phyloP scores from a whole-genome alignment of 2,797 vertebrate genomes.

The Chrosomus eos region DNA sequence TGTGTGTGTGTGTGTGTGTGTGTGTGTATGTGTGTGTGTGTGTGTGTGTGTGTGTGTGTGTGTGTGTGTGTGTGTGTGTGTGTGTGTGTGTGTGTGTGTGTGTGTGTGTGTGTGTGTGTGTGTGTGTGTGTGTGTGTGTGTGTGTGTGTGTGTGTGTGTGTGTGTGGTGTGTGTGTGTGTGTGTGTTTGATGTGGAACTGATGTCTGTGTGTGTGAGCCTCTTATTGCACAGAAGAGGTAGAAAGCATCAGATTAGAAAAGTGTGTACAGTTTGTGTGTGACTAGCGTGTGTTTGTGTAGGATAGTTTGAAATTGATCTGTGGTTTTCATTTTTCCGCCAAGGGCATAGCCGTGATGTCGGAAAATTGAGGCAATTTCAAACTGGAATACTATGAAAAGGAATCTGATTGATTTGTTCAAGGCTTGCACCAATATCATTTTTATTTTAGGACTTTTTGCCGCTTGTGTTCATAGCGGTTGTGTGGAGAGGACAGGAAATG shows the following conservation, averaged over 20 bases:
- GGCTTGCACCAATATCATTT: conserved; percentile 5
- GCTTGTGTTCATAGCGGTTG: not conserved
- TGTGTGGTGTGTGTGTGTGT: not conserved
- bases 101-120: conserved; percentile 7
- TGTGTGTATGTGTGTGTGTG: conserved; percentile 36
- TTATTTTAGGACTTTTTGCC: conserved; percentile 22
- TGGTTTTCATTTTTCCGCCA: conserved; percentile 40
- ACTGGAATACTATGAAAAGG: conserved; percentile 21
- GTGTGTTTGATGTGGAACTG: conserved; percentile 34
- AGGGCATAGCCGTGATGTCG: conserved; percentile 9
- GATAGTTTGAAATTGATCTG: conserved; percentile 38
- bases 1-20: conserved; percentile 37
- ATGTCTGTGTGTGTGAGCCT: conserved; percentile 31
- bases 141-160: conserved; percentile 3
- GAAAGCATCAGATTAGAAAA: conserved; percentile 27
- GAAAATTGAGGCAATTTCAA: conserved; percentile 38
- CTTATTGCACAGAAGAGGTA: conserved; percentile 16
- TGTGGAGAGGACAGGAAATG: not conserved
- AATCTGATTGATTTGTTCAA: conserved; percentile 38
- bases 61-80: conserved; percentile 34
- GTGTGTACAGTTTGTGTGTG: not conserved
- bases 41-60: conserved; percentile 41
- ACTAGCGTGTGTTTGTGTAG: not conserved
- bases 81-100: not conserved
- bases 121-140: conserved; percentile 33